Evolutionary conservation across 2,797 vertebrate species (phyloP), one percentile per base, ranked within the genome.

Genomic region (Siniperca obscura): DNA sequence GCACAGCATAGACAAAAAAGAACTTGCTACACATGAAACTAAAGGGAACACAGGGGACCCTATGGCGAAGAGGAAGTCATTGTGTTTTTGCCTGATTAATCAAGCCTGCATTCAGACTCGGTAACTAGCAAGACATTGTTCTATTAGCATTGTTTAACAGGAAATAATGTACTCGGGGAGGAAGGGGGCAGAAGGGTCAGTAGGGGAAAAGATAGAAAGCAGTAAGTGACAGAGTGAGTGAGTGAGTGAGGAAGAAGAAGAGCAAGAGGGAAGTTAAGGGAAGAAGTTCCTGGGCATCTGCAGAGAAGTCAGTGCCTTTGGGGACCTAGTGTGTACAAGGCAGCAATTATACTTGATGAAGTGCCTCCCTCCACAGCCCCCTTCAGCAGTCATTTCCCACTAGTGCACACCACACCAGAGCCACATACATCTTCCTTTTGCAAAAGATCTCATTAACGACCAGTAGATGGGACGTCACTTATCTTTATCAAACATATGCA

Each of bases 401-500:
- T 56, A 86, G 94, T 86, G 89, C 42, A 46, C 87, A 44, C 87
- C 87, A 85, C 83, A 68, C 90, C 90, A 87, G 80, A 91, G 90
- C 86, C 80, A 87, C 87, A 91, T 93, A 89, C 87, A 87, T 94
- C 92, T 93, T 92, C 88, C 86, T 81, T 87, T 91, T 89, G 88
- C 85, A 87, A 91, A 87, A 90, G 86, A 93, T 94, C 94, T 95
- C 94, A 95, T 95, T 97, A 97, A 97, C 94, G 94, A 90, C 95
- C 92, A 95, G 93, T 88, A 93, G 94, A 97, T 95, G 95, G 95
- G 91, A 92, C 94, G 85, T 79, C 91, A 94, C 95, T 97, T 97
- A 97, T 97, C 96, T 95, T 88, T 91, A 93, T 95, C 95, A 96
- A 97, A 96, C 96, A 96, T 94, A 95, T 93, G 94, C 96, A 94